Evolutionary conservation across 2,888 invertebrate genomes (phyloP).

Genomic region (Drosophila nr. perissopoda): DNA sequence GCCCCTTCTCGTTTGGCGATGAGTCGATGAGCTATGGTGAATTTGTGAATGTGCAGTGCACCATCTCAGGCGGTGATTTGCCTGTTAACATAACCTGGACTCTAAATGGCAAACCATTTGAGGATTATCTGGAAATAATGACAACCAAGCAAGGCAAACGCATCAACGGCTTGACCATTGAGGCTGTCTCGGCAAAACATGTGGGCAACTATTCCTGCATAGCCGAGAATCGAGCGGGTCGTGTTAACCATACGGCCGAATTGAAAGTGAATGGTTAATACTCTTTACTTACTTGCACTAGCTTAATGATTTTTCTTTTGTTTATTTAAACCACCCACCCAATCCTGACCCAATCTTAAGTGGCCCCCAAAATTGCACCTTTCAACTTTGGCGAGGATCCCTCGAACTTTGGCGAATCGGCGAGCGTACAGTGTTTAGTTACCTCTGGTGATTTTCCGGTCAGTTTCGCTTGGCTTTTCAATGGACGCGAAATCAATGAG

Average conservation of each 20-base stretch:
- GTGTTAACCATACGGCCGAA: slow-evolving; percentile 88
- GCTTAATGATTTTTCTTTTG: slow-evolving; percentile 21
- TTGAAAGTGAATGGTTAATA: slow-evolving; percentile 90
- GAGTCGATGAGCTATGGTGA: slow-evolving; percentile 90
- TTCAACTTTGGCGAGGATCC: slow-evolving; percentile 90
- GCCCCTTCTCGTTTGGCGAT: slow-evolving; percentile 91
- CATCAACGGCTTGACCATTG: slow-evolving; percentile 88
- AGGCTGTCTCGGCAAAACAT: slow-evolving; percentile 89
- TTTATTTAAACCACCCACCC: slow-evolving; percentile 15
- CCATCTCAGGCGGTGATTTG: slow-evolving; percentile 86
- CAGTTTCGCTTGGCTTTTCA: slow-evolving; percentile 89
- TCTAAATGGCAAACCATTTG: slow-evolving; percentile 86
- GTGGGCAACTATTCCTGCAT: slow-evolving; percentile 91
- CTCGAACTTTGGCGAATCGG: slow-evolving; percentile 88
- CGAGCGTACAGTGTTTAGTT: slow-evolving; percentile 87
- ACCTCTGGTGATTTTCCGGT: slow-evolving; percentile 89
- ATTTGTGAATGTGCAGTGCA: slow-evolving; percentile 86
- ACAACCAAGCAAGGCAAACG: slow-evolving; percentile 85
- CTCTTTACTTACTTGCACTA: slow-evolving; percentile 4
- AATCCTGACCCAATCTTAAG: slow-evolving; percentile 82
- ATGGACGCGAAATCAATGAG: slow-evolving; percentile 80
- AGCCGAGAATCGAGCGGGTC: slow-evolving; percentile 90
- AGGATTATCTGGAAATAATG: slow-evolving; percentile 83
- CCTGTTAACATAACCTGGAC: slow-evolving; percentile 88
- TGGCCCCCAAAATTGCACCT: slow-evolving; percentile 90